Evolutionary conservation across 2,797 vertebrate genomes (phyloP).

Genomic region (Gouania willdenowi): DNA sequence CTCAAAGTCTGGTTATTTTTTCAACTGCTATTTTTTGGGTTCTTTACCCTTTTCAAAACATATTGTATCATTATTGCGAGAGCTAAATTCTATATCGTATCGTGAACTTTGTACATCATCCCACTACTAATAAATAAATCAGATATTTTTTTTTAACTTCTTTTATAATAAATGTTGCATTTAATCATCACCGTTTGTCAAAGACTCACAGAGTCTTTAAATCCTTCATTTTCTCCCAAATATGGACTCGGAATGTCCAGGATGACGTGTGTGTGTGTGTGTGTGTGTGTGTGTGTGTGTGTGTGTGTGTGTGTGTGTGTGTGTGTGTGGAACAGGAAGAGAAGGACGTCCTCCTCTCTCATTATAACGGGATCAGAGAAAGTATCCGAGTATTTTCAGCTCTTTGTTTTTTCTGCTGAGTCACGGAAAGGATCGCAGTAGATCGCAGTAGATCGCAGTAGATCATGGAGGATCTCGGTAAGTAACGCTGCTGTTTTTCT

Average conservation of each 20-base stretch:
- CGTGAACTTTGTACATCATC: too few species aligned
- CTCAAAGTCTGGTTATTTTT: too few species aligned
- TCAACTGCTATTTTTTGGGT: too few species aligned
- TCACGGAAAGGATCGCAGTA: slow-evolving; percentile 17
- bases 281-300: slow-evolving; percentile 60
- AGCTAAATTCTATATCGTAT: too few species aligned
- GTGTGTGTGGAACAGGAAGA: slow-evolving; percentile 48
- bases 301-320: slow-evolving; percentile 52
- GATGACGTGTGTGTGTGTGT: slow-evolving; percentile 64
- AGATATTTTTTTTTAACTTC: too few species aligned
- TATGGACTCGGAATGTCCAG: slow-evolving; percentile 76
- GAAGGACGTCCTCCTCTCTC: slow-evolving; percentile 51
- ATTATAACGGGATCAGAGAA: slow-evolving; percentile 71
- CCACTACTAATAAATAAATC: too few species aligned
- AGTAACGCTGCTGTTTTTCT: slow-evolving; percentile 36
- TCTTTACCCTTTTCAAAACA: too few species aligned
- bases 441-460: too few species aligned
- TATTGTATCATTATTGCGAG: too few species aligned
- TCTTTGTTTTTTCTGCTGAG: not conserved
- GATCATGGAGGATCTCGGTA: slow-evolving; percentile 78
- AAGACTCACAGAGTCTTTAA: not conserved
- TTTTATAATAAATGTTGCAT: too few species aligned
- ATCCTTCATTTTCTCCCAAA: slow-evolving; percentile 65
- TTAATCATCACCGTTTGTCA: not conserved
- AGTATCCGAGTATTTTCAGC: slow-evolving; percentile 43